These are phyloP conservation scores for Hyla sarda DNA, from an alignment of 2,113 vertebrate species.

Conservation along the genomic window DNA sequence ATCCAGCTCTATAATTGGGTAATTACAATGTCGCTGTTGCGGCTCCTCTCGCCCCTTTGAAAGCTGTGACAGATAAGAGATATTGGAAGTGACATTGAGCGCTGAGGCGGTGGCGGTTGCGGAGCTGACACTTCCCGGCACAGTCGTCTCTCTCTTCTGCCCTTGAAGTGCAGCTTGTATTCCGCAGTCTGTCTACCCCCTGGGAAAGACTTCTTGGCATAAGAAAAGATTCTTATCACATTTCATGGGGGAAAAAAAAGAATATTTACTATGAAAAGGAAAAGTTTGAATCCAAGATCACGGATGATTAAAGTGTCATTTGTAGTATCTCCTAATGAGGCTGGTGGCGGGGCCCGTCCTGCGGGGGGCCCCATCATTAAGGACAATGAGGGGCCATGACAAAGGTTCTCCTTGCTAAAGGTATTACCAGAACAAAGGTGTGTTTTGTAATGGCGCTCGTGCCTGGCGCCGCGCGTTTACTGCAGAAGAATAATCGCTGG, in stretches of 20 bases:
- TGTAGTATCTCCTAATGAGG: conserved; percentile 2
- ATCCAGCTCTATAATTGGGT: conserved; percentile 40
- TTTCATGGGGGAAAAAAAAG: conserved; percentile 14
- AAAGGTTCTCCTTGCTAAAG: not conserved
- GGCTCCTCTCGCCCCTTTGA: conserved; percentile 40
- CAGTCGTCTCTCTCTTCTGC: not conserved
- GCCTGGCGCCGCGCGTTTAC: not conserved
- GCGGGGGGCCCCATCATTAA: not conserved
- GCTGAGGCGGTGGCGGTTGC: conserved; percentile 21
- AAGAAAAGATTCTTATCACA: conserved; percentile 44
- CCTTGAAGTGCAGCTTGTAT: conserved; percentile 40
- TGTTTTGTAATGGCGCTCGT: not conserved
- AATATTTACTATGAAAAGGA: conserved; percentile 25
- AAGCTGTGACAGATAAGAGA: conserved; percentile 40
- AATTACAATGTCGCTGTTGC: conserved; percentile 43
- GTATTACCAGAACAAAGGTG: conserved; percentile 10
- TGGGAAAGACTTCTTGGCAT: conserved; percentile 40
- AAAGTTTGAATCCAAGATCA: conserved; percentile 6
- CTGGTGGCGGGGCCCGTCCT: not conserved
- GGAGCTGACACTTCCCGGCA: conserved; percentile 34
- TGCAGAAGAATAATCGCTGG: not conserved
- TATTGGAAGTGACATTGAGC: conserved; percentile 44
- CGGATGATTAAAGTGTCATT: conserved; percentile 20
- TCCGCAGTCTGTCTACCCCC: conserved; percentile 43
- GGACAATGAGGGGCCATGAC: not conserved